Evolutionary conservation across 2,888 invertebrate genomes (phyloP), one percentile per base, ranked within the genome.

Genomic region (Ormyrus nitidulus): DNA sequence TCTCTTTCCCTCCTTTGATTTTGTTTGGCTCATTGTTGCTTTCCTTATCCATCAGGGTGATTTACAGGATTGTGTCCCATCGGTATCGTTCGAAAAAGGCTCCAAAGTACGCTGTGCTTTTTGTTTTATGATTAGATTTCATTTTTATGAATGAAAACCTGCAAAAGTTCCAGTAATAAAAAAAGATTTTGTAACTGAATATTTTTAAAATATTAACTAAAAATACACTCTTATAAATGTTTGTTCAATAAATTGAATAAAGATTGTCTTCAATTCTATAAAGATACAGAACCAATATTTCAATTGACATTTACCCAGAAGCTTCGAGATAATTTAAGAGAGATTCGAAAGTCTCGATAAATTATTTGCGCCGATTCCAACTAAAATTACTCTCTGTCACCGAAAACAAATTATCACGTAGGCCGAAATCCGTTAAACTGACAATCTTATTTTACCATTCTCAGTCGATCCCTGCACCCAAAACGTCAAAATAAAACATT

Each of bases 1-100:
- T 75, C 61, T 83, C 83, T 65, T 79, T 82, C n/a, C 80, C 74
- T 68, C 72, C 72, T 62, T 83, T 83, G 56, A 13, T 82, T 56
- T 59, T 81, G 44, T 59, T 54, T 11, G 58, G 7, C n/a, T 77
- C 81, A 13, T 65, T 77, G 59, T 65, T 77, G 64, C 56, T 77
- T 13, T 77, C 81, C 58, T 70, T 81, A 56, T 81, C 81, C 81
- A 81, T 81, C 46, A 65, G 46, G 13, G n/a, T 62, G 7, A 10
- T 59, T 70, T 80, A 80, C 9, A 68, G 34, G 54, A 54, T 65
- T 46, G 13, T n/a, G 6, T 65, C 48, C 58, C 65, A 71, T 59
- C 58, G 71, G 51, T 71, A 56, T 3, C 54, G 13, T 62, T 58
- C 65, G 34, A 71, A 34, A 46, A 19, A 10, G 1, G 68, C 34